Evolutionary conservation across 2,113 vertebrate genomes (phyloP).

Genomic region (Pseudopipra pipra): DNA sequence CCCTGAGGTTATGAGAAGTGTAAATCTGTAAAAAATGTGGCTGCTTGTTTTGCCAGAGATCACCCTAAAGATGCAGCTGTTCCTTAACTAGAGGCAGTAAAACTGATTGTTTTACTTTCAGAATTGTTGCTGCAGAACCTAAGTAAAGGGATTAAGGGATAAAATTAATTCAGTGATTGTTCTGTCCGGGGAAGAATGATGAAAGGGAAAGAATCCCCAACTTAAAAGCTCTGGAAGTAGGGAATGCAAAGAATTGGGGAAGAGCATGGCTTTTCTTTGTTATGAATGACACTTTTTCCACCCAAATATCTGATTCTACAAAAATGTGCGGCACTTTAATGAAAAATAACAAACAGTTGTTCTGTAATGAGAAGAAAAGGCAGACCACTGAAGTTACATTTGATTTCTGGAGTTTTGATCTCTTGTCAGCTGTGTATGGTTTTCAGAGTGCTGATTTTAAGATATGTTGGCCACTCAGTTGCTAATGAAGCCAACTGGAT

Average conservation of each 20-base stretch:
- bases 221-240: neutral
- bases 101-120: neutral
- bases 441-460: neutral
- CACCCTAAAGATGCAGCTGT: neutral
- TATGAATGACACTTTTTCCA: neutral
- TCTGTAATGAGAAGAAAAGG: neutral
- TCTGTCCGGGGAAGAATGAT: neutral
- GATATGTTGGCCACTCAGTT: neutral
- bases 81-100: neutral
- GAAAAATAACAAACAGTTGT: neutral
- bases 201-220: neutral
- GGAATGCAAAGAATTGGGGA: neutral
- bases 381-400: neutral
- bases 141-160: constrained; percentile 13
- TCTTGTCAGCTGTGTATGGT: neutral
- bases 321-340: neutral
- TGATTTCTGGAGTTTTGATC: neutral
- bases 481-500: neutral
- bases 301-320: neutral
- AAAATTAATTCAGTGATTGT: constrained; percentile 9
- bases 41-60: neutral
- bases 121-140: neutral
- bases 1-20: neutral
- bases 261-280: neutral
- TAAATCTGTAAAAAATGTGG: neutral